Conservation (phyloP, 1,140 invertebrate genomes). For the Lucilia sericata region DNA sequence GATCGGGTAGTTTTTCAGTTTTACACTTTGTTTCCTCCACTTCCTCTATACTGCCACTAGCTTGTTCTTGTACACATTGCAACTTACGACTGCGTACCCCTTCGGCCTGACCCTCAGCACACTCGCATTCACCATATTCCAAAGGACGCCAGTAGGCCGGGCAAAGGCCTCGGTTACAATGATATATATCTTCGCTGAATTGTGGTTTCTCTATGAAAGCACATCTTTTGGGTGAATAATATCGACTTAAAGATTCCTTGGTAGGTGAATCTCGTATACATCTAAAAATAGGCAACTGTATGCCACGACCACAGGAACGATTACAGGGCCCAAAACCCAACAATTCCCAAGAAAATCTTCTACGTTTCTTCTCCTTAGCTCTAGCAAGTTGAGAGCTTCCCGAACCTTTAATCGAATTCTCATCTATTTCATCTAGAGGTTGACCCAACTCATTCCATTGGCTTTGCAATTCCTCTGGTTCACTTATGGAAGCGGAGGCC, state of each 20-base stretch:
- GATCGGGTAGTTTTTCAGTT: conserved; percentile 55
- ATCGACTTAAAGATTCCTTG: too few relatives aligned
- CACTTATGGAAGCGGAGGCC: conserved; percentile 59
- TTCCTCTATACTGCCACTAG: conserved; percentile 67
- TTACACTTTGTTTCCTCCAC: conserved; percentile 68
- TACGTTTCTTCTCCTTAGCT: conserved; percentile 68
- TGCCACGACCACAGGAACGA: conserved; percentile 83
- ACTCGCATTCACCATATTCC: conserved; percentile 67
- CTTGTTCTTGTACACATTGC: conserved; percentile 71
- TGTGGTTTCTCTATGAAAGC: conserved; percentile 72
- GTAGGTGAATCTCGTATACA: conserved; percentile 73
- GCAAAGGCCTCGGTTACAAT: conserved; percentile 79
- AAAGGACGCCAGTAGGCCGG: conserved; percentile 68
- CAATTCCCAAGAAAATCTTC: conserved; percentile 80
- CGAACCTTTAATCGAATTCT: too few relatives aligned
- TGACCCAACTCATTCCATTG: conserved; percentile 55
- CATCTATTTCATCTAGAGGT: conserved; percentile 46
- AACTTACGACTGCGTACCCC: conserved; percentile 73
- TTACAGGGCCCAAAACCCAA: conserved; percentile 82
- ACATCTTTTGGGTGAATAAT: conserved; percentile 77
- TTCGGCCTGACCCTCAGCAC: conserved; percentile 72
- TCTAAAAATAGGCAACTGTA: conserved; percentile 74
- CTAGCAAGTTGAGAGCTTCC: too few relatives aligned
- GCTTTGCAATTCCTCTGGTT: conserved; percentile 52
- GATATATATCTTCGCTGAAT: conserved; percentile 69